Conservation (phyloP, 1,140 invertebrate species). For the Anoplolepis gracilipes region DNA sequence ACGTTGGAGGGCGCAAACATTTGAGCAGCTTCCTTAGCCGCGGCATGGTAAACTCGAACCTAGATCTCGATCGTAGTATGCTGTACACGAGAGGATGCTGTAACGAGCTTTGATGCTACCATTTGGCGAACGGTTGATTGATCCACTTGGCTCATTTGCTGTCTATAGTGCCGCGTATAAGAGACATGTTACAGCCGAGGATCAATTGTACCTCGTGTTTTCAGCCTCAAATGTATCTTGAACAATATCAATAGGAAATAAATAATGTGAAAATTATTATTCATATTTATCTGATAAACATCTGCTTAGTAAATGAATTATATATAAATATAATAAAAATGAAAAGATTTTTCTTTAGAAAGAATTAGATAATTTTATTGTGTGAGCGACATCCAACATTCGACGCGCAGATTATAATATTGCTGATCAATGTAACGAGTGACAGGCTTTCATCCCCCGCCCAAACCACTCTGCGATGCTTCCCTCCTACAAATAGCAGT, state of each 20-base stretch:
- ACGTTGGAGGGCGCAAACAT: constrained; percentile 67
- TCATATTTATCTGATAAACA: not conserved
- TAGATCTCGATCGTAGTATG: constrained; percentile 38
- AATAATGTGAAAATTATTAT: not conserved
- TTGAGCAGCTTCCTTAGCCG: constrained; percentile 68
- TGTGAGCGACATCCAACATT: not conserved
- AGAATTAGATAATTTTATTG: not conserved
- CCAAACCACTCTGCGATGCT: not conserved
- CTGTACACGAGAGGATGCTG: constrained; percentile 40
- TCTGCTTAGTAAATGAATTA: not conserved
- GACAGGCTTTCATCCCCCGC: too few species aligned
- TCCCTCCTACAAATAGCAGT: not conserved
- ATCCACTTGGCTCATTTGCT: constrained; percentile 60
- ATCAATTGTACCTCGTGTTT: not conserved
- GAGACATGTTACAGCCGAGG: constrained; percentile 28
- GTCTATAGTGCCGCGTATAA: constrained; percentile 21
- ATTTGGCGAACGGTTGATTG: constrained; percentile 51
- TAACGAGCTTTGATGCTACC: constrained; percentile 49
- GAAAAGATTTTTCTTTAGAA: not conserved
- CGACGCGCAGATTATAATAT: constrained; percentile 19
- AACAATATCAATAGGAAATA: not conserved
- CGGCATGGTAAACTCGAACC: constrained; percentile 45
- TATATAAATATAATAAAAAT: too few species aligned
- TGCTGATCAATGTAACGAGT: not conserved
- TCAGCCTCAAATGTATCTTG: not conserved